These are phyloP conservation scores for Pangasius mekongensis DNA, from an alignment of 2,797 vertebrate genomes.

Conservation along the genomic window DNA sequence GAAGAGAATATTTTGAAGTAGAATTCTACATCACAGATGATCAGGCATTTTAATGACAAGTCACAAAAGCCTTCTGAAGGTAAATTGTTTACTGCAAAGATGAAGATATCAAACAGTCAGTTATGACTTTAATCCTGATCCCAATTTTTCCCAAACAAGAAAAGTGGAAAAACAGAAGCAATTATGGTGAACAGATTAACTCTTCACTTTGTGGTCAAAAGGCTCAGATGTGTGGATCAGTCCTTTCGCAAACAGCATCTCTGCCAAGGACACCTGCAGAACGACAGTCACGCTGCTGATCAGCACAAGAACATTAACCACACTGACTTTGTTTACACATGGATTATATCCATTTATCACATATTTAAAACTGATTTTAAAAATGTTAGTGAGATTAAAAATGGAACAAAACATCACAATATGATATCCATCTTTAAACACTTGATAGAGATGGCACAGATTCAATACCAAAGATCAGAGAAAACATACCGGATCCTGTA, in stretches of 20 bases:
- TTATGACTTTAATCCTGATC: not conserved
- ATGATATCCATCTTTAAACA: not conserved
- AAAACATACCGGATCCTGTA: not conserved
- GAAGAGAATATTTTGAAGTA: not conserved
- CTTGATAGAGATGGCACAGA: not conserved
- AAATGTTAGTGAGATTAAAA: not conserved
- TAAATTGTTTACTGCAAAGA: not conserved
- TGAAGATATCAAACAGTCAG: not conserved
- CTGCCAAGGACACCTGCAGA: slow-evolving; percentile 82
- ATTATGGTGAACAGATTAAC: not conserved
- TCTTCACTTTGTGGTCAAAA: slow-evolving; percentile 64
- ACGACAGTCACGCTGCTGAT: not conserved
- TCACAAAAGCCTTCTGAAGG: not conserved
- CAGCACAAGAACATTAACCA: not conserved
- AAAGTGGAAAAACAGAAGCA: not conserved
- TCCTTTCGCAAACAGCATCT: slow-evolving; percentile 88
- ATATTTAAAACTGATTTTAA: not conserved
- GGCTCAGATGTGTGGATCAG: slow-evolving; percentile 84
- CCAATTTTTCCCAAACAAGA: not conserved
- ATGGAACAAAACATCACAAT: not conserved
- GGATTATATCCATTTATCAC: not conserved
- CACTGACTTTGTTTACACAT: not conserved
- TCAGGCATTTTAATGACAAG: not conserved
- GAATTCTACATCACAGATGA: not conserved
- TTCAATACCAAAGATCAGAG: not conserved